Evolutionary conservation across 2,797 vertebrate species (phyloP).

Genomic region (Acipenser transmontanus): DNA sequence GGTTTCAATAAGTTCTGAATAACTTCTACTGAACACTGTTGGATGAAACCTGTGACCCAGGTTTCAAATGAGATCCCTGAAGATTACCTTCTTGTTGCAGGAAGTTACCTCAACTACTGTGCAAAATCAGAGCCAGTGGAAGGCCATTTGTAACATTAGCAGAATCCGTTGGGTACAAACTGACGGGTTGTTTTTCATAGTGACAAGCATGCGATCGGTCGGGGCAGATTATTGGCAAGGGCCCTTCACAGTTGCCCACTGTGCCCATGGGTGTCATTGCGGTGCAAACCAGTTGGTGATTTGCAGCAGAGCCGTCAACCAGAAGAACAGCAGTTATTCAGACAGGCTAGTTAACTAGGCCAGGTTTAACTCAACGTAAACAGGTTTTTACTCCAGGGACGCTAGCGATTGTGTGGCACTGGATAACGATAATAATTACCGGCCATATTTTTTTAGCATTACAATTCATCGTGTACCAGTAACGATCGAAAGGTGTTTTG

Average conservation of each 20-base stretch:
- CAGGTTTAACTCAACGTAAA: conserved; percentile 12
- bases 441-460: too few relatives aligned
- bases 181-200: conserved; percentile 58
- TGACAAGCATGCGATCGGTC: conserved; percentile 35
- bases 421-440: too few relatives aligned
- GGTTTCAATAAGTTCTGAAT: too few relatives aligned
- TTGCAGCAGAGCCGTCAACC: conserved; percentile 22
- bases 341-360: conserved; percentile 23
- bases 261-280: neutral
- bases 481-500: too few relatives aligned
- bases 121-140: conserved; percentile 24
- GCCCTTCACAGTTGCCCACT: neutral
- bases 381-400: too few relatives aligned
- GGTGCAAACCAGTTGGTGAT: neutral
- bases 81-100: too few relatives aligned
- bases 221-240: conserved; percentile 4
- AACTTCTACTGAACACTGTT: too few relatives aligned
- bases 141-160: conserved; percentile 51
- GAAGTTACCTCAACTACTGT: conserved; percentile 31
- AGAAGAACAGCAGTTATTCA: conserved; percentile 33
- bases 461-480: too few relatives aligned
- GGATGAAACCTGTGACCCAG: too few relatives aligned
- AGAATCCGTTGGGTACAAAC: conserved; percentile 37
- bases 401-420: too few relatives aligned
- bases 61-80: too few relatives aligned